Base-by-base conservation (phyloP, 2,888 invertebrate species). In the Cartodere bifasciata region DNA sequence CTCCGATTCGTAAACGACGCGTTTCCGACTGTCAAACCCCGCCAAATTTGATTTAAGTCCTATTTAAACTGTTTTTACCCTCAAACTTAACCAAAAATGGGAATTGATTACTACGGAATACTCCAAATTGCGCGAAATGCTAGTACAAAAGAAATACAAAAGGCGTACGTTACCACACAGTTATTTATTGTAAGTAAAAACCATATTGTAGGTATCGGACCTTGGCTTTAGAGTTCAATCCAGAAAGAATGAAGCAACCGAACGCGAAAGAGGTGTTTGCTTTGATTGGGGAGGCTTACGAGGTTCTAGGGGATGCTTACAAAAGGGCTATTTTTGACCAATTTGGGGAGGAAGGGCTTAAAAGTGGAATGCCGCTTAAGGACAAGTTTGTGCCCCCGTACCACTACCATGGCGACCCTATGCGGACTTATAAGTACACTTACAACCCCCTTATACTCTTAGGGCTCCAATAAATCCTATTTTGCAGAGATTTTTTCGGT, bases 281-380 rank as follows among this genome's bases (percentile, higher is more conserved):
- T 3, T 58, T 76, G 12, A 68, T 82, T 29, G 75, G 73, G 16
- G 85, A 85, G 63, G 84, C 86, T 0, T 87, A 76, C 53, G 85
- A 86, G 47, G 76, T 85, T 5, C 62, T 87, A 14, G 69, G 72
- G 2, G 65, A 80, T 55, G 70, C 77, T 23, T 60, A 73, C 37
- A 62, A 61, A 36, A 66, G 82, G 33, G 78, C 85, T 9, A 72
- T 88, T 10, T 92, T 81, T 61, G 88, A 91, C 58, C 83, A 85
- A 48, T 90, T 81, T 58, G 91, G 91, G 0, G 88, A 88, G 57
- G 80, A 81, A 47, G 88, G 87, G 0, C 63, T 91, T 24, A 86
- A 86, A 54, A 70, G 68, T 46, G 87, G 88, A 0, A 72, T 87
- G 0, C 76, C 80, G 3, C 77, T 76, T 1, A 52, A 63, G 29